phyloP scores from a whole-genome alignment of 1,140 invertebrate genomes.

The Heliconius nattereri region DNA sequence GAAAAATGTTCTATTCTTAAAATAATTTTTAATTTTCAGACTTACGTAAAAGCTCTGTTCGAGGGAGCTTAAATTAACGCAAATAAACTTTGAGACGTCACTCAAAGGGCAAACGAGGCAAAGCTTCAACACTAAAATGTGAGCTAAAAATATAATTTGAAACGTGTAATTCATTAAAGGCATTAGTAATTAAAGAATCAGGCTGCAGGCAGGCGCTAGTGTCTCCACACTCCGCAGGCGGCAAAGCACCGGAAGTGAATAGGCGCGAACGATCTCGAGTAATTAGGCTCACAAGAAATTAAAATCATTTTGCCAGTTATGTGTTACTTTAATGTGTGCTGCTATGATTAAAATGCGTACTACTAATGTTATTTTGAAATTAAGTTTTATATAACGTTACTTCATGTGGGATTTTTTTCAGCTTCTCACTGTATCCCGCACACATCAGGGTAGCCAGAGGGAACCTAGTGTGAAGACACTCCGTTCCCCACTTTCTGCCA shows the following conservation, averaged over 20 bases:
- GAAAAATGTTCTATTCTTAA: neutral
- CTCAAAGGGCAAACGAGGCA: conserved; percentile 3
- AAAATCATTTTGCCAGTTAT: conserved; percentile 7
- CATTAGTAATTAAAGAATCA: conserved; percentile 34
- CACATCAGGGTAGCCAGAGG: too few species aligned
- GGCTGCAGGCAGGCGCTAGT: conserved; percentile 15
- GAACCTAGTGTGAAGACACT: too few species aligned
- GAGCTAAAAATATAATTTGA: neutral
- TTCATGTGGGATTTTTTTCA: too few species aligned
- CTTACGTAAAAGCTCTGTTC: conserved; percentile 12
- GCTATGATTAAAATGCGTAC: conserved; percentile 8
- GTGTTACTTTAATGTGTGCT: conserved; percentile 9
- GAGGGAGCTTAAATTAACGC: conserved; percentile 14
- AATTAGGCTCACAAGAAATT: conserved; percentile 34
- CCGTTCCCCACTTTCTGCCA: too few species aligned
- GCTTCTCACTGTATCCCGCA: too few species aligned
- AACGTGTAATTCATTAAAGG: conserved; percentile 19
- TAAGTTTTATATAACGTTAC: too few species aligned
- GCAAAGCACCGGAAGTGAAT: conserved; percentile 16
- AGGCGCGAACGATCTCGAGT: conserved; percentile 29
- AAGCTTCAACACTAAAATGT: conserved; percentile 3
- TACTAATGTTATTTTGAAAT: neutral
- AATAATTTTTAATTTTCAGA: neutral
- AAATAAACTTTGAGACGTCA: conserved; percentile 6
- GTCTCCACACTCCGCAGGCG: conserved; percentile 24